A percentile compares a stretch with the other conserved stretches of the same genome.
Evolutionary conservation across 2,797 vertebrate genomes (phyloP).

Genomic region (Linurgus olivaceus): DNA sequence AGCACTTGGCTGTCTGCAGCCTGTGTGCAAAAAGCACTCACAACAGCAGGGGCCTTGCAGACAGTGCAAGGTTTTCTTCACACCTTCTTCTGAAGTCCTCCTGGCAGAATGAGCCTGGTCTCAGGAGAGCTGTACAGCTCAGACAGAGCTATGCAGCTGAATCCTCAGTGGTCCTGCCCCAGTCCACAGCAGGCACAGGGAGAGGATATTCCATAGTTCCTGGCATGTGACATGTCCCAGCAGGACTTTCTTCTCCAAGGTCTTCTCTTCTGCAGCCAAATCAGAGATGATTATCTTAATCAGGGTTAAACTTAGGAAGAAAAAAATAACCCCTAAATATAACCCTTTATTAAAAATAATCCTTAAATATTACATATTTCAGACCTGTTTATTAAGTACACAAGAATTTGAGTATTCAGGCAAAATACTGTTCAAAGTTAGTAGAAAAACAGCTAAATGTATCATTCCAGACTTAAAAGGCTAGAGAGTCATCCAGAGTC

Average conservation of each 20-base stretch:
- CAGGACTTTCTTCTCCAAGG: neutral
- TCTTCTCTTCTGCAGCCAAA: neutral
- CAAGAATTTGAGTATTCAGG: neutral
- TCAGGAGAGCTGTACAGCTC: neutral
- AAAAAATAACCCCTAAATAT: neutral
- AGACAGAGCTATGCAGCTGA: neutral
- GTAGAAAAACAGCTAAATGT: neutral
- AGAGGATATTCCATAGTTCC: neutral
- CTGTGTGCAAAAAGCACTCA: neutral
- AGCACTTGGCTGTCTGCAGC: neutral
- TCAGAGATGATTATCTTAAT: neutral
- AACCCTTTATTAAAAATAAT: neutral
- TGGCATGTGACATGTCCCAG: neutral
- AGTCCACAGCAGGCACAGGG: rapidly evolving
- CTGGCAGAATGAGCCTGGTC: neutral
- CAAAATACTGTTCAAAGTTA: neutral
- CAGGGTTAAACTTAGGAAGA: neutral
- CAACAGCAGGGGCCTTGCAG: neutral
- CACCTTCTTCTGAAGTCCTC: neutral
- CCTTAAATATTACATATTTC: neutral
- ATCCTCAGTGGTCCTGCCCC: neutral
- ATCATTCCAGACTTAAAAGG: neutral
- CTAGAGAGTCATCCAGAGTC: neutral
- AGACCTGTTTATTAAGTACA: neutral
- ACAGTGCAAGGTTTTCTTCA: neutral